Percentiles rank a stretch among this genome's conserved stretches.
Conservation (phyloP, 2,113 vertebrate genomes). For the Seriola quinqueradiata region DNA sequence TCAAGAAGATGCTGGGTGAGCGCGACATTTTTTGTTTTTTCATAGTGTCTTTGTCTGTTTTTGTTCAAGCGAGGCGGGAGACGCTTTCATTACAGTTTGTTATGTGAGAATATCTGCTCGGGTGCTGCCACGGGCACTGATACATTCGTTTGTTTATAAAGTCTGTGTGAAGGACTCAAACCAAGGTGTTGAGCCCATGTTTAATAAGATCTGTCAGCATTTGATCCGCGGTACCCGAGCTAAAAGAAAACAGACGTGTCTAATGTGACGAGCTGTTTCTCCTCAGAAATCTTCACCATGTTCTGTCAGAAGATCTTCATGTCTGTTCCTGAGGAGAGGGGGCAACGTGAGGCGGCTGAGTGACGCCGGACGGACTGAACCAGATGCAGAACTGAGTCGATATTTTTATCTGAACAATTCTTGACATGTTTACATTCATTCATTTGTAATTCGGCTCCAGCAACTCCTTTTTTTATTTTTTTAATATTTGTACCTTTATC, state of each 20-base stretch:
- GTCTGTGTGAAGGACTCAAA: neutral
- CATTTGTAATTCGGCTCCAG: slow-evolving; percentile 25
- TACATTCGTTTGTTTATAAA: slow-evolving; percentile 42
- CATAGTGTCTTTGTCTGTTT: slow-evolving; percentile 32
- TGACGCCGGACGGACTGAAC: slow-evolving; percentile 23
- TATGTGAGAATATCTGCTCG: slow-evolving; percentile 43
- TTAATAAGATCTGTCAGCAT: slow-evolving; percentile 17
- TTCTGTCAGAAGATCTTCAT: slow-evolving; percentile 86
- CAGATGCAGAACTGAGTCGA: slow-evolving; percentile 28
- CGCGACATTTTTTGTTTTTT: slow-evolving; percentile 26
- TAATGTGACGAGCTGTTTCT: slow-evolving; percentile 57
- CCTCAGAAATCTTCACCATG: slow-evolving; percentile 84
- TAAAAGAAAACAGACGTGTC: slow-evolving; percentile 25
- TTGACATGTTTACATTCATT: slow-evolving; percentile 62
- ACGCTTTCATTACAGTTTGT: slow-evolving; percentile 48
- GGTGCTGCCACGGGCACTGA: slow-evolving; percentile 17
- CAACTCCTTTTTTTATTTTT: neutral
- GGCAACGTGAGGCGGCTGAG: slow-evolving; percentile 45
- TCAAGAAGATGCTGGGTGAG: slow-evolving; percentile 83
- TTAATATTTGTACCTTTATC: neutral
- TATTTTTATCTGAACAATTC: slow-evolving; percentile 34
- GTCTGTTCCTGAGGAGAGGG: slow-evolving; percentile 82
- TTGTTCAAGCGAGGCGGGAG: slow-evolving; percentile 29
- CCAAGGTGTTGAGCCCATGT: neutral
- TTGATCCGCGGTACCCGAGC: slow-evolving; percentile 3